phyloP scores from a whole-genome alignment of 2,113 vertebrate genomes.

The Isichthys henryi region DNA sequence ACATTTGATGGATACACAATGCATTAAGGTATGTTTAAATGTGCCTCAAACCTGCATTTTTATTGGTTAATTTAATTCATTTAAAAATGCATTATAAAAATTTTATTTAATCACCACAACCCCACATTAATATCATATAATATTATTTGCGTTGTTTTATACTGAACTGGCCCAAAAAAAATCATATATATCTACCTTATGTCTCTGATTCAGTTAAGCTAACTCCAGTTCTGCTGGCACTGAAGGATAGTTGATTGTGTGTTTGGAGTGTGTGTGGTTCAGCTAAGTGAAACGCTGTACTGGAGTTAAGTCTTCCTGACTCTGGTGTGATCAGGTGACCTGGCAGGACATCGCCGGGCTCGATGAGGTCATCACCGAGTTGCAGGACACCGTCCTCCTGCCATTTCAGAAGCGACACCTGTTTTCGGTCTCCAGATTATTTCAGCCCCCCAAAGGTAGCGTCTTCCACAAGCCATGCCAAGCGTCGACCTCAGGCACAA shows the following conservation, averaged over 20 bases:
- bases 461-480: background rate
- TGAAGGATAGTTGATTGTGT: background rate
- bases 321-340: conserved; percentile 50
- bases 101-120: background rate
- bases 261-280: background rate
- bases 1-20: conserved; percentile 61
- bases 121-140: background rate
- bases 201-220: background rate
- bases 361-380: conserved; percentile 61
- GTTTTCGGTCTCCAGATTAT: conserved; percentile 60
- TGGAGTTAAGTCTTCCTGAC: background rate
- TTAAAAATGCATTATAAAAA: background rate
- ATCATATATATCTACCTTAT: background rate
- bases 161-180: background rate
- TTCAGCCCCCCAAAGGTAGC: conserved; percentile 69
- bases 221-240: background rate
- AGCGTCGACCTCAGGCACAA: background rate
- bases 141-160: background rate
- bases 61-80: background rate
- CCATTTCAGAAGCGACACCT: conserved; percentile 68
- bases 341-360: conserved; percentile 69
- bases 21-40: conserved; percentile 45
- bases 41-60: background rate
- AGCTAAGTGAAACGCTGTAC: background rate
- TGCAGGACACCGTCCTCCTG: conserved; percentile 66